These are phyloP conservation scores for Arremon aurantiirostris DNA, from an alignment of 2,797 vertebrate species.

Conservation along the genomic window DNA sequence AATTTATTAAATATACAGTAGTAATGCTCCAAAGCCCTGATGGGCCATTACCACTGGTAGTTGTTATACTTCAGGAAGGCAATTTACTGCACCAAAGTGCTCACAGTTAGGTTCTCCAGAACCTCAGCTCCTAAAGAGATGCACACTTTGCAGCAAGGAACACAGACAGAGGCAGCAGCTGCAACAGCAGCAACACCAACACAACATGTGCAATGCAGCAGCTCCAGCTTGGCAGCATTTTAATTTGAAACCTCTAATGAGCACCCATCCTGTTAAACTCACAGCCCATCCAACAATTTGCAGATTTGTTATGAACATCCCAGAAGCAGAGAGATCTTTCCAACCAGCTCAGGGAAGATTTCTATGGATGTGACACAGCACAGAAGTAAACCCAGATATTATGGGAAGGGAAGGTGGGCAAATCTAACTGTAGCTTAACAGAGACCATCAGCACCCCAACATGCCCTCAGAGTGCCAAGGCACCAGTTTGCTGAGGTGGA, in stretches of 20 bases:
- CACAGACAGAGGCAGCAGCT: background rate
- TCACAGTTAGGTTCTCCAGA: background rate
- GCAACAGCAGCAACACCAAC: background rate
- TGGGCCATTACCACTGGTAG: background rate
- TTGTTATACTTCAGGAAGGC: background rate
- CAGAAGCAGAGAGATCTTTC: background rate
- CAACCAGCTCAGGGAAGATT: background rate
- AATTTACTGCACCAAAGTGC: background rate
- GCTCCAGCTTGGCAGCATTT: conserved; percentile 4
- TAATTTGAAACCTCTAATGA: background rate
- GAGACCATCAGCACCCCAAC: background rate
- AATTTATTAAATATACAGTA: background rate
- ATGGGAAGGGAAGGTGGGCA: background rate
- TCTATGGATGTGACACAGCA: background rate
- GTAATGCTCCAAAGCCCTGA: background rate
- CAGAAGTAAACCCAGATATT: background rate
- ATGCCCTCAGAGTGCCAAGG: background rate
- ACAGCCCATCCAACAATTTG: background rate
- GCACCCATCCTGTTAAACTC: background rate
- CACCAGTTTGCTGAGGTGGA: background rate
- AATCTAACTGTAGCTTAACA: background rate
- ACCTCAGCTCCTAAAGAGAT: background rate
- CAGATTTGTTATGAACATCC: background rate
- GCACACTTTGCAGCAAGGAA: background rate
- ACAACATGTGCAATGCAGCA: conserved; percentile 22